Percentiles rank a stretch among this genome's conserved stretches.
These are phyloP conservation scores for Coptotermes formosanus DNA, from an alignment of 1,140 invertebrate genomes.

Conservation along the genomic window DNA sequence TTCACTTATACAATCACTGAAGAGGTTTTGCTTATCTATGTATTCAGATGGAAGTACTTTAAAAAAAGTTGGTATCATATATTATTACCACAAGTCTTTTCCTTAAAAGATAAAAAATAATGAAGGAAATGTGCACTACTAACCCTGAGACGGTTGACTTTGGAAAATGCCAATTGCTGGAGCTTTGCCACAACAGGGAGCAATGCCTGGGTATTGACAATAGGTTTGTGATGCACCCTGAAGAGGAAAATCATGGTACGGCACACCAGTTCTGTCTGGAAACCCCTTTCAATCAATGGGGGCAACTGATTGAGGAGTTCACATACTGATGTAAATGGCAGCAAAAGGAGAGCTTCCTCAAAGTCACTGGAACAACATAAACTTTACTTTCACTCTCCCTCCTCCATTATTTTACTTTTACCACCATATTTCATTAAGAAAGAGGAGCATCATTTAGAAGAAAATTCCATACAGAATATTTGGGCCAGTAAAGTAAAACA, in stretches of 20 bases:
- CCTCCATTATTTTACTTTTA: too few relatives aligned
- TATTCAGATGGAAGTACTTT: too few relatives aligned
- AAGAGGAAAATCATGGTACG: slow-evolving; percentile 78
- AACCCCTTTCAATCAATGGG: slow-evolving; percentile 62
- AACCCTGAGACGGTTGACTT: slow-evolving; percentile 64
- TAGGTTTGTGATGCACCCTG: slow-evolving; percentile 80
- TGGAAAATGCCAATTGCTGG: slow-evolving; percentile 56
- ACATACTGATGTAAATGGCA: slow-evolving; percentile 80
- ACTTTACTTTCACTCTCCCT: neutral
- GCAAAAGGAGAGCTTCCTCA: slow-evolving; percentile 81
- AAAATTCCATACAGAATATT: too few relatives aligned
- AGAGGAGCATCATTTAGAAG: too few relatives aligned
- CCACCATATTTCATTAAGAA: too few relatives aligned
- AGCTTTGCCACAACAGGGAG: slow-evolving; percentile 69
- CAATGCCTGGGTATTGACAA: slow-evolving; percentile 67
- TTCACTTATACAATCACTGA: too few relatives aligned
- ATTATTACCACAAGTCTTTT: too few relatives aligned
- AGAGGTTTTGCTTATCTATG: too few relatives aligned
- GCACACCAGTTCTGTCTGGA: slow-evolving; percentile 72
- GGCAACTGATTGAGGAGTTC: slow-evolving; percentile 75
- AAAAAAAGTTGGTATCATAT: too few relatives aligned
- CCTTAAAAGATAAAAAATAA: too few relatives aligned
- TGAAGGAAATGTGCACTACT: slow-evolving; percentile 38
- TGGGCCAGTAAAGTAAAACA: too few relatives aligned
- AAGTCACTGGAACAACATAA: slow-evolving; percentile 67